Evolutionary conservation across 2,888 invertebrate genomes (phyloP), one percentile per base, ranked within the genome.

Genomic region (Cheiracanthium punctorium): DNA sequence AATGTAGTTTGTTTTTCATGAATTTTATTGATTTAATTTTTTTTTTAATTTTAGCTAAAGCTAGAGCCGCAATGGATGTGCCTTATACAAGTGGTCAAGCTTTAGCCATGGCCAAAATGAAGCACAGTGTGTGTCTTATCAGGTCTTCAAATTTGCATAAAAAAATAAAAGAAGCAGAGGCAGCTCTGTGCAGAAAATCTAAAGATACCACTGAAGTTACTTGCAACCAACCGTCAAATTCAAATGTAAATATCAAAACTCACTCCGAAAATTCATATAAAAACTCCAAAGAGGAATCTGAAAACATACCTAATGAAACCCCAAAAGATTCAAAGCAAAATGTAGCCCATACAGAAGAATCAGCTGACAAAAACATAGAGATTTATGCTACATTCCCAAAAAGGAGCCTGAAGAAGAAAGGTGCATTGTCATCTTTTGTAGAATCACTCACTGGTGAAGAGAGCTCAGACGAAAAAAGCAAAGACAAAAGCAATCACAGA

Each of bases 91-190:
- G 97, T 91, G 96, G 96, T 0, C 96, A 97, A 90, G 96, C 96
- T 0, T 95, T 97, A 91, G 96, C 96, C 0, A 95, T 96, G 89
- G 97, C 97, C 0, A 94, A 96, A 90, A 97, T 97, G 96, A 97
- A 97, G 91, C 97, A 97, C 92, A 97, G 97, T 90, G 96, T 97
- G 10, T 98, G 97, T 90, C 95, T 98, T 0, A 96, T 98, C 96
- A 94, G 97, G 80, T 95, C 96, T 0, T 94, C 97, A 80, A 96
- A 96, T 90, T 93, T 97, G 29, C 96, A 97, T 90, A 94, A 96
- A 28, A 93, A 96, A 88, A 95, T 96, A 20, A 88, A 90, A 37
- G 90, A 90, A 80, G 75, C 87, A 5, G 90, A 89, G 79, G 84
- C 73, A 10, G 87, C 87, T 28, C 79, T 89, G 20, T 82, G 82